Base-by-base conservation (phyloP, 2,113 vertebrate genomes). In the Perca fluviatilis region DNA sequence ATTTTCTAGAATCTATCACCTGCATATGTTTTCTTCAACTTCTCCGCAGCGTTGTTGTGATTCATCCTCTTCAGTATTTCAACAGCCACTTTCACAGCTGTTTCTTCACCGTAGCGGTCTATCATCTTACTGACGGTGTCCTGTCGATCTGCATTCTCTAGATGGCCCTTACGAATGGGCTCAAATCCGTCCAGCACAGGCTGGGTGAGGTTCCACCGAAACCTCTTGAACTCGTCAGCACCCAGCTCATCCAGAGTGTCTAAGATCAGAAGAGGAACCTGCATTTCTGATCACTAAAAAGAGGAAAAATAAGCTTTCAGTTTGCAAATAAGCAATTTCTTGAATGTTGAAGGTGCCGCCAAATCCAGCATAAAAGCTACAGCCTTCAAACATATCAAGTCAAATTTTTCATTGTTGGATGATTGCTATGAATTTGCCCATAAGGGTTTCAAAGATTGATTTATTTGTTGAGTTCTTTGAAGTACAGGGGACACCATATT, bases 211-310 rank as follows among this genome's bases (percentile, higher is more conserved):
- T 43, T 3, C 40, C 40, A 43, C 9, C 2, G 8, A 43, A 43
- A 43, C 40, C 2, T 43, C 40, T 43, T 43, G 40, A 64, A 43
- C 0, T 64, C 62, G 0, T n/a, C 2, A 6, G 3, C 5, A 23
- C 62, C 43, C 36, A 64, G 62, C 36, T 43, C 21, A 5, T 64
- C 36, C 21, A 64, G 62, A 64, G 40, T 60, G 21, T 74, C 54
- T 25, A 80, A 47, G 36, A 86, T 50, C 66, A 72, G 46, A 30
- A 15, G 40, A 30, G 14, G n/a, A 58, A 50, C 30, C 50, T 12
- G 16, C 77, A 80, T 80, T 40, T 47, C 19, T 58, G 36, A 16
- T 60, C 33, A 23, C 36, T 50, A 68, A 16, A 64, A 30, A 54
- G 18, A 43, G 12, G 23, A 12, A 15, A 23, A 19, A 54, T 40